A percentile compares a stretch with the other conserved stretches of the same genome.
These are phyloP conservation scores for Lycia hirtaria DNA, from an alignment of 2,888 invertebrate species.

Conservation along the genomic window DNA sequence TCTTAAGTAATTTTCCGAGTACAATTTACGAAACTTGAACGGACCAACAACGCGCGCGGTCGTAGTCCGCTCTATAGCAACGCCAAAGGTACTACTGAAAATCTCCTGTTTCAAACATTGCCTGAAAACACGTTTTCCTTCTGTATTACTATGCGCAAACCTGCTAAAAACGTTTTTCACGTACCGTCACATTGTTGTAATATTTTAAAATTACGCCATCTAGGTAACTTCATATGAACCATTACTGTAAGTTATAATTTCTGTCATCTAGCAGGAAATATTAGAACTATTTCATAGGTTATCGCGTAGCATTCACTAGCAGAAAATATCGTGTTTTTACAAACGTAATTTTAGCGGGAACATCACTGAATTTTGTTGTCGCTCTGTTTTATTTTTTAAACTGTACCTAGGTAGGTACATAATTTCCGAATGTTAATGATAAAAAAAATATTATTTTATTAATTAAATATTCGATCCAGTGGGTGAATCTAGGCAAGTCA, in stretches of 20 bases:
- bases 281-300: not conserved
- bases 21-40: slow-evolving; percentile 65
- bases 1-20: slow-evolving; percentile 30
- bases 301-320: no score
- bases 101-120: slow-evolving; percentile 54
- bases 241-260: no score
- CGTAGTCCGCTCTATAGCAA: slow-evolving; percentile 54
- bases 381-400: no score
- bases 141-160: slow-evolving; percentile 70
- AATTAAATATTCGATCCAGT: no score
- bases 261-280: not conserved
- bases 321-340: no score
- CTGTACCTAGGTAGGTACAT: no score
- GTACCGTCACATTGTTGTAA: slow-evolving; percentile 44
- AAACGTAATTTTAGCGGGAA: no score
- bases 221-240: slow-evolving; percentile 15
- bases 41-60: slow-evolving; percentile 37
- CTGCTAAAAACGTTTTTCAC: slow-evolving; percentile 70
- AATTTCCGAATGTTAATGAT: no score
- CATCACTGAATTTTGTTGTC: no score
- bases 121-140: slow-evolving; percentile 67
- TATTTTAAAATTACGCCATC: slow-evolving; percentile 45
- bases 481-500: no score
- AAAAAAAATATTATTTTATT: no score
- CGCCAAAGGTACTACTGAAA: slow-evolving; percentile 71